These are phyloP conservation scores for Peromyscus aztecus DNA, from an alignment of 2,797 vertebrate genomes.

Conservation along the genomic window DNA sequence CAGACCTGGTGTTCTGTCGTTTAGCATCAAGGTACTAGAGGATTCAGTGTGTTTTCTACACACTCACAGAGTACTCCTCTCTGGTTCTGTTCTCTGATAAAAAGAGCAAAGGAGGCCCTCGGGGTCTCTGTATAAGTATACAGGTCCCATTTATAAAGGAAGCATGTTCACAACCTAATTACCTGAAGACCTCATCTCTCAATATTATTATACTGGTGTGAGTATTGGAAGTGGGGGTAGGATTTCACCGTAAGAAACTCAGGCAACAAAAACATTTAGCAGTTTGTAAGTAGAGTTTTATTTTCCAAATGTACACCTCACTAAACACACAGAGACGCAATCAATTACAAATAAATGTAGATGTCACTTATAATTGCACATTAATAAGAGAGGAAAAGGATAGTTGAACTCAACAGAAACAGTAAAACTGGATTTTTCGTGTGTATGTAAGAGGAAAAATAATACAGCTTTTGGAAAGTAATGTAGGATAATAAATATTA, in stretches of 20 bases:
- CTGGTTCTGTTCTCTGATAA: neutral
- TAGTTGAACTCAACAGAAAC: neutral
- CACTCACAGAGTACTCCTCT: neutral
- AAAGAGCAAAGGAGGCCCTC: neutral
- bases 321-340: neutral
- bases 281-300: neutral
- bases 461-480: constrained; percentile 28
- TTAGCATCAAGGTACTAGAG: neutral
- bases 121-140: neutral
- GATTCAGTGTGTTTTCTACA: neutral
- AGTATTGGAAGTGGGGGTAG: neutral
- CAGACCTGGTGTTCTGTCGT: neutral
- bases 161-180: neutral
- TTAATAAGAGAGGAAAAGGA: neutral
- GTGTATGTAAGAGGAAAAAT: neutral
- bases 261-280: neutral
- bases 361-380: neutral
- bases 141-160: neutral
- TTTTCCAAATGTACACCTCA: constrained; percentile 1
- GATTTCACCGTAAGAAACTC: neutral
- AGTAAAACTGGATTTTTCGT: neutral
- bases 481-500: neutral
- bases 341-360: neutral
- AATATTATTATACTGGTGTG: neutral
- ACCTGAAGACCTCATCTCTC: neutral